A percentile compares a stretch with the other conserved stretches of the same genome.
phyloP scores from a whole-genome alignment of 2,797 vertebrate species.

The Hypotaenidia okinawae region DNA sequence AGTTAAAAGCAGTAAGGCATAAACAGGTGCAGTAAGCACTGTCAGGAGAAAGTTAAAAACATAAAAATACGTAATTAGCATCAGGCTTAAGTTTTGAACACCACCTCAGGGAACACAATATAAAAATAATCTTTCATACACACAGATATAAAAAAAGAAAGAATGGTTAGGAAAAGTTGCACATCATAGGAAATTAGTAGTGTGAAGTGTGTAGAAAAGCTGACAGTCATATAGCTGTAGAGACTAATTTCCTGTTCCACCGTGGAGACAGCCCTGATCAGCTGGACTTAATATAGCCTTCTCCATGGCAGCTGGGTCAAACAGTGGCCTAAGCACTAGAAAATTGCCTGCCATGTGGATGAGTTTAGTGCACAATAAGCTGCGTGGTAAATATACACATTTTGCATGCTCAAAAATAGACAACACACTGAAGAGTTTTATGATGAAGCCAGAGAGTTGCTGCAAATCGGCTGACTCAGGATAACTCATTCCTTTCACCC shows the following conservation, averaged over 20 bases:
- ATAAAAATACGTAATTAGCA: background rate
- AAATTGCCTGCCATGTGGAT: slow-evolving; percentile 62
- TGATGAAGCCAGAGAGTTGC: background rate
- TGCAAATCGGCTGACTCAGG: slow-evolving; percentile 11
- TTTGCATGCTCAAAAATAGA: slow-evolving; percentile 40
- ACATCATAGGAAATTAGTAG: slow-evolving; percentile 35
- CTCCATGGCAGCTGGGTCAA: slow-evolving; percentile 63
- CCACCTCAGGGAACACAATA: background rate
- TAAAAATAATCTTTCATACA: slow-evolving; percentile 13
- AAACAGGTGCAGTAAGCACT: slow-evolving; percentile 28
- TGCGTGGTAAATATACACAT: slow-evolving; percentile 45
- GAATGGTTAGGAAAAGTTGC: background rate
- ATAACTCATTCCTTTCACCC: background rate
- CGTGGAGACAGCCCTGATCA: slow-evolving; percentile 49
- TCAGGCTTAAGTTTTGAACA: background rate
- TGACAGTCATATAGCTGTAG: slow-evolving; percentile 42
- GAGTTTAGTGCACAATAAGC: slow-evolving; percentile 60
- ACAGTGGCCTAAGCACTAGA: slow-evolving; percentile 53
- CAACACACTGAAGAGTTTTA: slow-evolving; percentile 7
- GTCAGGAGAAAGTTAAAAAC: background rate
- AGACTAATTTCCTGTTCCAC: slow-evolving; percentile 56
- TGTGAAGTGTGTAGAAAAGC: slow-evolving; percentile 40
- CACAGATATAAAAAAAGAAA: background rate
- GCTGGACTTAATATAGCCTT: slow-evolving; percentile 63
- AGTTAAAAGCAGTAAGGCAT: background rate